phyloP scores from a whole-genome alignment of 2,888 invertebrate species.

The Ochlodes sylvanus region DNA sequence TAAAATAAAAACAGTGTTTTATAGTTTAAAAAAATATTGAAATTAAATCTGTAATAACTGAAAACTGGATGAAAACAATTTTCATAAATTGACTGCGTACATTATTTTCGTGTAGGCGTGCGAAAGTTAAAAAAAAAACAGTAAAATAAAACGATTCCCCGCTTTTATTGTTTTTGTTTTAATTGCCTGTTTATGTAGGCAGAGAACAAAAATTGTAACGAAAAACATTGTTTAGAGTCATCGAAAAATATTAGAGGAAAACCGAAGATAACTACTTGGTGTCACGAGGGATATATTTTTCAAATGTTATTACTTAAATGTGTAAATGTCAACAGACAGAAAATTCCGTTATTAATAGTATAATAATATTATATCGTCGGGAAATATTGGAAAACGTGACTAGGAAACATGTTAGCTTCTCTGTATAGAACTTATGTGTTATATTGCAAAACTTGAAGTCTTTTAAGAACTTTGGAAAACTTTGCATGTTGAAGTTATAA shows the following conservation, averaged over 20 bases:
- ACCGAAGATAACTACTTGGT: constrained; percentile 8
- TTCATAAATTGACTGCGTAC: too few species aligned
- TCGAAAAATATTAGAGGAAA: constrained; percentile 3
- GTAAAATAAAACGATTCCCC: too few species aligned
- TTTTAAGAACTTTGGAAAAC: background rate
- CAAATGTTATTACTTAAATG: constrained; percentile 30
- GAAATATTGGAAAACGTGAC: constrained; percentile 24
- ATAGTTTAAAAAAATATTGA: too few species aligned
- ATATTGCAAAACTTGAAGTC: background rate
- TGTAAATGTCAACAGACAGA: constrained; percentile 29
- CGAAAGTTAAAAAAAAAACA: too few species aligned
- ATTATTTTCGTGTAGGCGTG: too few species aligned
- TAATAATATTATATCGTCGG: background rate
- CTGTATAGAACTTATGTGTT: constrained; percentile 5
- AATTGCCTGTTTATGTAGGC: background rate
- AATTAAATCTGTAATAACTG: too few species aligned
- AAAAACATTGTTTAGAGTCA: too few species aligned
- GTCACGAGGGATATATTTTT: constrained; percentile 8
- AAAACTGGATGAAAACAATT: too few species aligned
- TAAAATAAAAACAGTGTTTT: too few species aligned
- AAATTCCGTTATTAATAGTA: constrained; percentile 13
- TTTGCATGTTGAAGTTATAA: background rate
- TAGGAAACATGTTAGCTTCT: constrained; percentile 10
- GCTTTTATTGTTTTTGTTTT: too few species aligned
- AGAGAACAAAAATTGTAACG: constrained; percentile 10